Percentiles rank a stretch among this genome's conserved stretches.
Evolutionary conservation across 2,888 invertebrate species (phyloP).

Genomic region (Dione vanillae): DNA sequence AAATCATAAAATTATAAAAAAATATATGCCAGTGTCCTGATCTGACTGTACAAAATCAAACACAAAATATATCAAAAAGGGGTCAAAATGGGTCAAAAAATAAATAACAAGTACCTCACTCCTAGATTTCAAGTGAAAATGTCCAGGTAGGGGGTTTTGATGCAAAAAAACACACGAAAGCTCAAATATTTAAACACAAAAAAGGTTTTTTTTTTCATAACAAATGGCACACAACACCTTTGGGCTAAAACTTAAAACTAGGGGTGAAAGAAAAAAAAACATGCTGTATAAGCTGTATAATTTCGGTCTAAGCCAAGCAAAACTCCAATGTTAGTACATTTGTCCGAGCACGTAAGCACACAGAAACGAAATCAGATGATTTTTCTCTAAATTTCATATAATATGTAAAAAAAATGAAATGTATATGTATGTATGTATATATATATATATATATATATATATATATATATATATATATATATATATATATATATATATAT

Average conservation of each 20-base stretch:
- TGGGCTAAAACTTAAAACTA: conserved; percentile 62
- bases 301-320: conserved; percentile 31
- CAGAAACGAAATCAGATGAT: conserved; percentile 47
- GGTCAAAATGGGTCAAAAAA: conserved; percentile 31
- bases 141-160: conserved; percentile 79
- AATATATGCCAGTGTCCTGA: conserved; percentile 72
- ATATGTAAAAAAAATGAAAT: conserved; percentile 25
- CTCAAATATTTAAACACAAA: conserved; percentile 61
- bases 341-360: conserved; percentile 47
- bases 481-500: conserved; percentile 41
- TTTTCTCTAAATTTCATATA: conserved; percentile 25
- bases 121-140: conserved; percentile 74
- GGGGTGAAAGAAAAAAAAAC: conserved; percentile 52
- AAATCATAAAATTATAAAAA: conserved; percentile 54
- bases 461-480: conserved; percentile 43
- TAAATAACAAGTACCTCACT: conserved; percentile 68
- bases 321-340: conserved; percentile 38
- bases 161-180: conserved; percentile 77
- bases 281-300: conserved; percentile 57
- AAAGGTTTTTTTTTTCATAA: conserved; percentile 40
- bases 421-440: no score
- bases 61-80: conserved; percentile 43
- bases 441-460: conserved; percentile 41
- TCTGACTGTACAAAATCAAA: conserved; percentile 63
- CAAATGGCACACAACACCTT: conserved; percentile 77